phyloP scores from a whole-genome alignment of 2,113 vertebrate species.

The Neodon shergylaensis region DNA sequence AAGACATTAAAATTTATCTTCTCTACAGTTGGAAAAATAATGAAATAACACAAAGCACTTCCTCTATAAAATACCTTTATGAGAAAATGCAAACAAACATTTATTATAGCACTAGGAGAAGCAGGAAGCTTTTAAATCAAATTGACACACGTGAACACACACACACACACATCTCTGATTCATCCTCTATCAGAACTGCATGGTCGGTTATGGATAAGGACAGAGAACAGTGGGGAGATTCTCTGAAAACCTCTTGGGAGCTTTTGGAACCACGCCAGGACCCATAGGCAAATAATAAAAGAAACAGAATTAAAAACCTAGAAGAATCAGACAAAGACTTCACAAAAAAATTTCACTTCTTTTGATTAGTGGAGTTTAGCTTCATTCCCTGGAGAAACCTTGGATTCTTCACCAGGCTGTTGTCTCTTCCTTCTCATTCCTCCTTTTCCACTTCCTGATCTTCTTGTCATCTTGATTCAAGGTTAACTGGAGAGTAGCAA shows the following conservation, averaged over 20 bases:
- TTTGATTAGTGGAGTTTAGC: not conserved
- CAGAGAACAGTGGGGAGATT: not conserved
- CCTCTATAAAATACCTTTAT: slow-evolving; percentile 67
- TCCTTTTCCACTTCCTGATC: not conserved
- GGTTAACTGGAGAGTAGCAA: not conserved
- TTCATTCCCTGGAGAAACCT: not conserved
- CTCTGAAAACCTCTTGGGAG: not conserved
- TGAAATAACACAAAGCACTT: slow-evolving; percentile 29
- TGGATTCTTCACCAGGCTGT: not conserved
- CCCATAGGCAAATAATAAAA: not conserved
- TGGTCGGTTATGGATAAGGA: not conserved
- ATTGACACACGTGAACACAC: not conserved
- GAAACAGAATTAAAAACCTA: not conserved
- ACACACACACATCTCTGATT: not conserved
- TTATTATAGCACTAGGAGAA: slow-evolving; percentile 46
- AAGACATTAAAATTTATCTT: slow-evolving; percentile 67
- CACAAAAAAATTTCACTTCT: not conserved
- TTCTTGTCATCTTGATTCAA: not conserved
- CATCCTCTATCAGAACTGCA: not conserved
- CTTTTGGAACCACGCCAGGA: not conserved
- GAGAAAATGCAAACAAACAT: slow-evolving; percentile 56
- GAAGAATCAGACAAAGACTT: not conserved
- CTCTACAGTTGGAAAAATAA: slow-evolving; percentile 54
- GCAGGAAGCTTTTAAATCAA: slow-evolving; percentile 64
- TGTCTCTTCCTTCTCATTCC: not conserved